Percentiles rank a stretch among this genome's conserved stretches.
These are phyloP conservation scores for Phoebastria nigripes DNA, from an alignment of 2,797 vertebrate genomes.

Conservation along the genomic window DNA sequence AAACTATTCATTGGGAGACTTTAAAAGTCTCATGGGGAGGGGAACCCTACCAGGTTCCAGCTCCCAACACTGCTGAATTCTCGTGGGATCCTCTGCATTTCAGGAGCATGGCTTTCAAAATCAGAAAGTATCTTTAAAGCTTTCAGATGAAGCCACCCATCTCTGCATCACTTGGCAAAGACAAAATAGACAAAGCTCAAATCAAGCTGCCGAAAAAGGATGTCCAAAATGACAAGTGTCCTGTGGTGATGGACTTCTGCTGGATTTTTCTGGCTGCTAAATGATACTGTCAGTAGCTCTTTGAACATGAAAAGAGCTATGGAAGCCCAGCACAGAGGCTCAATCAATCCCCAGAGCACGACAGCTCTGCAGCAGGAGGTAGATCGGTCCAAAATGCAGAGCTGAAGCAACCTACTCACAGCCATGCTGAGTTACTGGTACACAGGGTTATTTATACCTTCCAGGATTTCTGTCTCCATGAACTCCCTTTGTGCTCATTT, in stretches of 20 bases:
- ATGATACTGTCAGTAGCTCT: not conserved
- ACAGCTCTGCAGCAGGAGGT: conserved; percentile 15
- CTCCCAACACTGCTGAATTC: not conserved
- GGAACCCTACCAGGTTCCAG: not conserved
- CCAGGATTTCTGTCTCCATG: not conserved
- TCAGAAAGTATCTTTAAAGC: not conserved
- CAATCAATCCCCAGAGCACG: not conserved
- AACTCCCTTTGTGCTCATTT: not conserved
- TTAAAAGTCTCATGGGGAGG: not conserved
- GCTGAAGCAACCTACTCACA: not conserved
- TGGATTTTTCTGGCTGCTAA: conserved; percentile 16
- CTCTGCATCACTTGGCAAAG: not conserved
- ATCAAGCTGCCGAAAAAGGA: not conserved
- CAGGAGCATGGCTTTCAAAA: not conserved
- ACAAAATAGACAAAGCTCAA: not conserved
- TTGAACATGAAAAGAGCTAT: not conserved
- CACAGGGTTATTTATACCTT: not conserved
- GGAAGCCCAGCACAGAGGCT: not conserved
- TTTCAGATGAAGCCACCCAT: not conserved
- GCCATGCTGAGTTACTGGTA: not conserved
- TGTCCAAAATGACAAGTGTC: conserved; percentile 13
- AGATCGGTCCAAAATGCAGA: not conserved
- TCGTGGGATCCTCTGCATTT: not conserved
- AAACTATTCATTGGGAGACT: not conserved
- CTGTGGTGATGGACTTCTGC: not conserved